Percentiles rank a stretch among this genome's conserved stretches.
These are phyloP conservation scores for Oopsacas minuta DNA, from an alignment of 37 sponge, comb jelly and placozoan species.

Conservation along the genomic window DNA sequence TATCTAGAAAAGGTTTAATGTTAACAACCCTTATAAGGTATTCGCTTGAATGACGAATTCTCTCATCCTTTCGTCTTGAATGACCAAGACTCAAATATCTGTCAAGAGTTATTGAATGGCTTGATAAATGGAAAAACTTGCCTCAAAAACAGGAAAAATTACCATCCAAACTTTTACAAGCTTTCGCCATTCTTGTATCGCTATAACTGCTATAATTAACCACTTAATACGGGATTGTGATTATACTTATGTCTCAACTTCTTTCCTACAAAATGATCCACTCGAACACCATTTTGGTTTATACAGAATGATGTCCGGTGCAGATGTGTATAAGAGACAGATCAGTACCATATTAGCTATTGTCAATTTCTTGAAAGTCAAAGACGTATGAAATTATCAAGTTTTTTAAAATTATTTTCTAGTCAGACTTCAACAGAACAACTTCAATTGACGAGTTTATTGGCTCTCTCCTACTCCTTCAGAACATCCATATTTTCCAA, in stretches of 20 bases:
- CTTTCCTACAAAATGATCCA: background rate
- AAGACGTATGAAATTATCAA: background rate
- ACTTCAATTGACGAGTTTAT: too few relatives aligned
- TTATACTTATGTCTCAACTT: background rate
- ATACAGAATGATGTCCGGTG: slow-evolving; percentile 16
- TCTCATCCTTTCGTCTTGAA: background rate
- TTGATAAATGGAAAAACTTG: background rate
- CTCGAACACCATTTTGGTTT: slow-evolving; percentile 3
- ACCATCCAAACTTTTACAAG: background rate
- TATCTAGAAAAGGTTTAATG: background rate
- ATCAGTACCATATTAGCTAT: slow-evolving; percentile 16
- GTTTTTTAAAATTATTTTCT: background rate
- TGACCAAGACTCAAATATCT: background rate
- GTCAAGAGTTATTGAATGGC: background rate
- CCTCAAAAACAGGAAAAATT: background rate
- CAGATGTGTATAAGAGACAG: too few relatives aligned
- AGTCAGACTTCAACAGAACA: background rate
- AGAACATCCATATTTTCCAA: too few relatives aligned
- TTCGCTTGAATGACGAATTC: background rate
- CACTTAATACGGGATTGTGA: background rate
- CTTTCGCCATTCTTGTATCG: slow-evolving; percentile 1
- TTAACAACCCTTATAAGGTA: background rate
- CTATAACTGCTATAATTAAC: background rate
- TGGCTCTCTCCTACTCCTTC: too few relatives aligned
- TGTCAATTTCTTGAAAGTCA: background rate